Conservation (phyloP, 2,888 invertebrate genomes). For the Odontocolon sp. region DNA sequence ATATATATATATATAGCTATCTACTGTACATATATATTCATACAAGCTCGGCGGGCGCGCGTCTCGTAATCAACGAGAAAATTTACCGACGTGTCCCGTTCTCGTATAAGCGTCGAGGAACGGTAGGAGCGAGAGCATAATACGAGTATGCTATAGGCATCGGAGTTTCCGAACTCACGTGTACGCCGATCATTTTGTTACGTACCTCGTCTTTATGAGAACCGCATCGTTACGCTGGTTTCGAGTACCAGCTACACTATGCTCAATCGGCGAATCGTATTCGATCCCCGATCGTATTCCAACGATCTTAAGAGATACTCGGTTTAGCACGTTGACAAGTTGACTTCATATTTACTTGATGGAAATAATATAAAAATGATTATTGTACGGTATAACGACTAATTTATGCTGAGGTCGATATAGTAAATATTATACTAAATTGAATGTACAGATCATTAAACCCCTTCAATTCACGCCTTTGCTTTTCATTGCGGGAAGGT, state of each 20-base stretch:
- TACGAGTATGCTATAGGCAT: slow-evolving; percentile 22
- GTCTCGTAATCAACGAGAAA: slow-evolving; percentile 71
- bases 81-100: slow-evolving; percentile 73
- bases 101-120: slow-evolving; percentile 53
- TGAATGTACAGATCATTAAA: slow-evolving; percentile 21
- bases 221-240: slow-evolving; percentile 1
- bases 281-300: not conserved
- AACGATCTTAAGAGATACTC: slow-evolving; percentile 1
- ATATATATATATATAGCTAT: no score
- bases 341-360: slow-evolving; percentile 17
- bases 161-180: slow-evolving; percentile 14
- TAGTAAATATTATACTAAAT: slow-evolving; percentile 44
- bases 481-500: no score
- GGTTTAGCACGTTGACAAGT: slow-evolving; percentile 5
- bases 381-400: not conserved
- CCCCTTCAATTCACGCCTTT: not conserved
- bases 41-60: slow-evolving; percentile 58
- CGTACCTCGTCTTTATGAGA: slow-evolving; percentile 12
- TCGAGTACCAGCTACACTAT: not conserved
- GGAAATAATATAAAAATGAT: slow-evolving; percentile 5
- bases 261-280: slow-evolving; percentile 11
- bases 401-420: slow-evolving; percentile 20
- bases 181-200: slow-evolving; percentile 5
- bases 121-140: slow-evolving; percentile 27
- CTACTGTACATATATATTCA: not conserved